Evolutionary conservation across 35 echinoderm and acorn worm species (phyloP), one percentile per base, ranked within the genome.

Genomic region (Apostichopus japonicus): DNA sequence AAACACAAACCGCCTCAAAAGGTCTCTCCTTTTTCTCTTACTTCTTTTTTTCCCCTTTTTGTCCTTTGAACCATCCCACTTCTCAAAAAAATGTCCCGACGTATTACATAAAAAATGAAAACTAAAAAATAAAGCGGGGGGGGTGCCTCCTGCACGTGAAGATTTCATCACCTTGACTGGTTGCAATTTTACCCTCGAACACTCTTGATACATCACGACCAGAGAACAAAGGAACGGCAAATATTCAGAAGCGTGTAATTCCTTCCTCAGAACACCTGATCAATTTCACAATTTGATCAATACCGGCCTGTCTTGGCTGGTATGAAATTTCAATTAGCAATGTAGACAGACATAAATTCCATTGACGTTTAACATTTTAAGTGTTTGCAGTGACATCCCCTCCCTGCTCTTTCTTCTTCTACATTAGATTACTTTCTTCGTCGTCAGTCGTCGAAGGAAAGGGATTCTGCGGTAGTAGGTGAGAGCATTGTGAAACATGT

Each of bases 301-400:
- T 75, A 75, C 57, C 4, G 17, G n/a, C 71, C 17, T n/a, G 71
- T n/a, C 14, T 19, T 75, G 71, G n/a, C 71, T 75, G 71, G 71
- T 75, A 75, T 75, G 71, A 75, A 75, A n/a, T 75, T 75, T 75
- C 71, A 75, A 75, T 75, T 75, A 75, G 71, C 71, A 19, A 75
- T 75, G 71, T 75, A 75, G 71, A 75, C 71, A 75, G 71, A 19
- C 71, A n/a, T 75, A 75, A 75, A 75, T 75, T 75, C 71, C 71
- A 75, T 75, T 75, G 71, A 75, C 71, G 71, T 75, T 75, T 75
- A 75, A 75, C 71, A 23, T 75, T 75, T 75, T 75, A 21, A 75
- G 71, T 75, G 71, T 75, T 75, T 75, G 17, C 22, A 7, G 71
- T 75, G 71, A 23, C 16, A 75, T 75, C 71, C 11, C 71, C n/a